These are phyloP conservation scores for Nebria brevicollis DNA, from an alignment of 2,888 invertebrate genomes.

Conservation along the genomic window DNA sequence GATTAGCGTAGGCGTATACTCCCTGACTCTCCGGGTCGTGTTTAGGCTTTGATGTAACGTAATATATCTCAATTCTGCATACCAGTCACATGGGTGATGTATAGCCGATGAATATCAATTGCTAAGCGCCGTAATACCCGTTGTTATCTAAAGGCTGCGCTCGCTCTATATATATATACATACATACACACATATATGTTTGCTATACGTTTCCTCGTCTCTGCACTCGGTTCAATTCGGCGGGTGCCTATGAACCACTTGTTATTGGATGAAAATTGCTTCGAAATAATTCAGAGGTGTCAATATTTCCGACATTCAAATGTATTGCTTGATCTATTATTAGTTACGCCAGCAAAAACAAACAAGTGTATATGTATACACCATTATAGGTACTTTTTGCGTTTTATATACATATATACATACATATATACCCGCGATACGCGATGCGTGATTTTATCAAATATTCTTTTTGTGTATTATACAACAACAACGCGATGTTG, in stretches of 20 bases:
- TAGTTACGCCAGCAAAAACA: background rate
- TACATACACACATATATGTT: background rate
- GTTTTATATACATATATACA: background rate
- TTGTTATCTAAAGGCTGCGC: constrained; percentile 41
- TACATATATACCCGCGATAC: background rate
- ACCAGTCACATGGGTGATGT: constrained; percentile 44
- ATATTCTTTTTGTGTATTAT: background rate
- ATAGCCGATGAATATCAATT: constrained; percentile 47
- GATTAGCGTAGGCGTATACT: constrained; percentile 44
- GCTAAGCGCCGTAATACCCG: constrained; percentile 38
- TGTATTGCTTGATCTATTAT: constrained; percentile 1
- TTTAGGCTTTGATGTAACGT: constrained; percentile 46
- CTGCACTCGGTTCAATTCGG: too few relatives aligned
- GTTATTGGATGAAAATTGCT: background rate
- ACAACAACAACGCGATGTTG: background rate
- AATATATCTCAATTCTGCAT: constrained; percentile 47
- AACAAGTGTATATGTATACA: background rate
- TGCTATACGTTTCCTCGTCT: too few relatives aligned
- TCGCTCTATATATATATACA: constrained; percentile 4
- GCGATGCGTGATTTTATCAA: background rate
- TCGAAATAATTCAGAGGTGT: background rate
- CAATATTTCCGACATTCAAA: background rate
- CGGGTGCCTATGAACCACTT: too few relatives aligned
- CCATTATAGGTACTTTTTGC: background rate
- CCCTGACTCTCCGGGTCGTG: constrained; percentile 37